A percentile compares a stretch with the other conserved stretches of the same genome.
These are phyloP conservation scores for Notolabrus celidotus DNA, from an alignment of 2,797 vertebrate genomes.

Conservation along the genomic window DNA sequence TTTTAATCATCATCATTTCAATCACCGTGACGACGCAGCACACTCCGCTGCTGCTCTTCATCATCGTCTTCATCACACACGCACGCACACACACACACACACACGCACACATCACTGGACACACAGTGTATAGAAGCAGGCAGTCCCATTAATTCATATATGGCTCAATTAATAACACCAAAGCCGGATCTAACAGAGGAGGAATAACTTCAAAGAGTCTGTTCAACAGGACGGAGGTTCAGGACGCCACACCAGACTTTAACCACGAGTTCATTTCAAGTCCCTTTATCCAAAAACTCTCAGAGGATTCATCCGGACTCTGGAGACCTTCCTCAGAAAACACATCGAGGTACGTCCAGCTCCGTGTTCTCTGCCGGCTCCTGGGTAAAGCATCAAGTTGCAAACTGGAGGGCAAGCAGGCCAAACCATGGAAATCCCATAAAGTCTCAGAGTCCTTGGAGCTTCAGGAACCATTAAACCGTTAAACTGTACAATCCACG, in stretches of 20 bases:
- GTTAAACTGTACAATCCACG: slow-evolving; percentile 24
- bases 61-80: slow-evolving; percentile 34
- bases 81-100: slow-evolving; percentile 35
- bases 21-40: slow-evolving; percentile 31
- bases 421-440: slow-evolving; percentile 1
- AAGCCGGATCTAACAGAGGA: slow-evolving; percentile 58
- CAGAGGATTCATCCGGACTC: background rate
- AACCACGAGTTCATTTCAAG: slow-evolving; percentile 16
- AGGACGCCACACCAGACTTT: slow-evolving; percentile 1
- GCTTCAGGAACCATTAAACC: background rate
- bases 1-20: slow-evolving; percentile 41
- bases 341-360: background rate
- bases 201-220: slow-evolving; percentile 41
- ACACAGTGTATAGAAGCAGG: slow-evolving; percentile 73
- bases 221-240: slow-evolving; percentile 39
- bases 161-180: slow-evolving; percentile 78
- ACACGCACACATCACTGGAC: slow-evolving; percentile 58
- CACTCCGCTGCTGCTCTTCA: slow-evolving; percentile 9
- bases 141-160: slow-evolving; percentile 74
- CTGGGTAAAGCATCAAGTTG: too few relatives aligned
- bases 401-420: background rate
- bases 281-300: background rate
- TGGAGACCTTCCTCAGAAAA: background rate
- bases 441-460: background rate
- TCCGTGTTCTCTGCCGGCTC: background rate